Percentiles rank a stretch among this genome's conserved stretches.
Evolutionary conservation across 2,888 invertebrate genomes (phyloP).

Genomic region (Entomobrya proxima): DNA sequence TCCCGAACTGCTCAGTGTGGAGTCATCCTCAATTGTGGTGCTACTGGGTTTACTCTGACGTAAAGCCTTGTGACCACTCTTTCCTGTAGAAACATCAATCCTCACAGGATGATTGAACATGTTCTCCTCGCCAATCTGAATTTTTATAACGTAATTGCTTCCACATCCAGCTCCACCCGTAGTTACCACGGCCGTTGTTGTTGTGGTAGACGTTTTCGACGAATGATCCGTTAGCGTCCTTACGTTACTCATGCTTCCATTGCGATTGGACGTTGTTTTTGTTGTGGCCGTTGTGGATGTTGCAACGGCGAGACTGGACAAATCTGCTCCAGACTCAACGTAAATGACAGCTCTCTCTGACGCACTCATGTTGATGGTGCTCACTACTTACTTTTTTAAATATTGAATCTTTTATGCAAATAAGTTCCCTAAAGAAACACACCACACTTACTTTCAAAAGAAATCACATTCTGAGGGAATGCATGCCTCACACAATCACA

Average conservation of each 20-base stretch:
- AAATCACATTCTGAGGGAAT: no score
- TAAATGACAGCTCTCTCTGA: constrained; percentile 75
- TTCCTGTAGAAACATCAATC: constrained; percentile 72
- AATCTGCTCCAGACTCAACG: constrained; percentile 72
- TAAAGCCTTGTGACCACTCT: constrained; percentile 20
- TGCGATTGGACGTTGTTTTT: constrained; percentile 16
- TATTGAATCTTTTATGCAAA: no score
- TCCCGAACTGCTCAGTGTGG: constrained; percentile 71
- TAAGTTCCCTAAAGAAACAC: no score
- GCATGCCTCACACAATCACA: no score
- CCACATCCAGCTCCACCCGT: constrained; percentile 56
- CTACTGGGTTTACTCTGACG: constrained; percentile 28
- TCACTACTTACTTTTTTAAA: neutral
- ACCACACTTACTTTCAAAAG: no score
- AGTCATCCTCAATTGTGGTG: constrained; percentile 59
- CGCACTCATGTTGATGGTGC: constrained; percentile 66
- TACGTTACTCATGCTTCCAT: constrained; percentile 35
- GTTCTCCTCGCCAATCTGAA: constrained; percentile 75
- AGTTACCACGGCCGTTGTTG: constrained; percentile 54
- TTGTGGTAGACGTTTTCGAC: constrained; percentile 50
- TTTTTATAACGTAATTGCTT: constrained; percentile 75
- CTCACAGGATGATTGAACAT: constrained; percentile 74
- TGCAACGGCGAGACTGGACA: constrained; percentile 66
- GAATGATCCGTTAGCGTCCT: constrained; percentile 46
- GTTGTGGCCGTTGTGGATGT: constrained; percentile 33